Evolutionary conservation across 2,113 vertebrate species (phyloP), one percentile per base, ranked within the genome.

Genomic region (Brachyhypopomus gauderio): DNA sequence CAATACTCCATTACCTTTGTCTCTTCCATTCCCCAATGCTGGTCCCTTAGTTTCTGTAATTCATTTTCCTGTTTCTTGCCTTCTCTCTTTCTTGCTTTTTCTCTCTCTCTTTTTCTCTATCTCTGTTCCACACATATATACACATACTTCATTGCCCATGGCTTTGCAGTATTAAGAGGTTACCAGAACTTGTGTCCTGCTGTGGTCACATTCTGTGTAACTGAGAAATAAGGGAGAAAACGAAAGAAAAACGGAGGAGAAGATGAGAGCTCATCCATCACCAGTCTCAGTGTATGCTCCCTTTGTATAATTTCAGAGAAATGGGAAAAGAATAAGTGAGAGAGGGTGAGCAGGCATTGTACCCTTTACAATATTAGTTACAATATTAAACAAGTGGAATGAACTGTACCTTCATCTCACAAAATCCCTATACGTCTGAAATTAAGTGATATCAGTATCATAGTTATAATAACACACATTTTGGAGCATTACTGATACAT

Each of bases 221-320:
- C 23, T 17, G 70, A 74, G 48, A 69, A 63, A 67, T 41, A 58
- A 80, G 71, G 36, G 48, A 52, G 60, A 45, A 34, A 74, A 27
- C 55, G 52, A 75, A 67, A 78, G 60, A 80, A 6, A 55, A 23
- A 55, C 38, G 17, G 62, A 69, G 62, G 52, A 75, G 45, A 52
- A 22, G 5, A 45, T 76, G 72, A 81, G 73, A 70, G 72, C 22
- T 76, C 66, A 75, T 81, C 64, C 63, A 81, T 81, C 80, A 81
- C 48, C 7, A 7, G n/a, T 55, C 70, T 80, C 78, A 75, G 27
- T 56, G 75, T 48, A 30, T 36, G 59, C 74, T 77, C 69, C n/a
- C 67, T 60, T 58, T 72, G 27, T 23, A 16, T 62, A 38, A 59
- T 30, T 25, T 75, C 8, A 59, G 52, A 63, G 58, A 9, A 55